These are phyloP conservation scores for Ectropis crepuscularia DNA, from an alignment of 2,888 invertebrate species.

Conservation along the genomic window DNA sequence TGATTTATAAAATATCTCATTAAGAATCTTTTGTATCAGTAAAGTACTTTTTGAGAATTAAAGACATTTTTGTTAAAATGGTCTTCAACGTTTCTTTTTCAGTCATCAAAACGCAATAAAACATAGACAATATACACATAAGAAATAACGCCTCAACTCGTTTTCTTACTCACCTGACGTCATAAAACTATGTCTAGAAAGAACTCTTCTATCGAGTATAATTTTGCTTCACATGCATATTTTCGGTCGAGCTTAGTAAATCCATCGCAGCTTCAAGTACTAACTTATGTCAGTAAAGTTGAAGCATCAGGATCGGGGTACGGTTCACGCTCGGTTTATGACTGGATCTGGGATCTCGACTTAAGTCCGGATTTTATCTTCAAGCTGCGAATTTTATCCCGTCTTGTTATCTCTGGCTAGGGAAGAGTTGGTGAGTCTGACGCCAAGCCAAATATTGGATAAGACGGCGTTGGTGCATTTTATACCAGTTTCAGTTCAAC, in stretches of 20 bases:
- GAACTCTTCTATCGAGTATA: conserved; percentile 1
- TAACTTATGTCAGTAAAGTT: conserved; percentile 32
- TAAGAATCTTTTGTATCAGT: too few species aligned
- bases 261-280: conserved; percentile 11
- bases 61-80: too few species aligned
- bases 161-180: neutral
- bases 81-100: too few species aligned
- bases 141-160: too few species aligned
- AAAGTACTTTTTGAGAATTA: too few species aligned
- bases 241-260: conserved; percentile 16
- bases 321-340: conserved; percentile 31
- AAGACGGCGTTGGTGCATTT: conserved; percentile 1
- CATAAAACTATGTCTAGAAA: conserved; percentile 5
- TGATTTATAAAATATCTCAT: too few species aligned
- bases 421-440: conserved; percentile 17
- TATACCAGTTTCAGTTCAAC: conserved; percentile 1
- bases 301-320: conserved; percentile 29
- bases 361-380: conserved; percentile 33
- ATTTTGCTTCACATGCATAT: conserved; percentile 16
- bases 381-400: conserved; percentile 32
- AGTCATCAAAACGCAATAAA: too few species aligned
- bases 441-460: conserved; percentile 9
- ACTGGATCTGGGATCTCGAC: conserved; percentile 27
- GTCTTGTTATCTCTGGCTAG: conserved; percentile 27
- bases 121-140: too few species aligned